A percentile compares a stretch with the other conserved stretches of the same genome.
These are phyloP conservation scores for Ophion ellenae DNA, from an alignment of 2,888 invertebrate species.

Conservation along the genomic window DNA sequence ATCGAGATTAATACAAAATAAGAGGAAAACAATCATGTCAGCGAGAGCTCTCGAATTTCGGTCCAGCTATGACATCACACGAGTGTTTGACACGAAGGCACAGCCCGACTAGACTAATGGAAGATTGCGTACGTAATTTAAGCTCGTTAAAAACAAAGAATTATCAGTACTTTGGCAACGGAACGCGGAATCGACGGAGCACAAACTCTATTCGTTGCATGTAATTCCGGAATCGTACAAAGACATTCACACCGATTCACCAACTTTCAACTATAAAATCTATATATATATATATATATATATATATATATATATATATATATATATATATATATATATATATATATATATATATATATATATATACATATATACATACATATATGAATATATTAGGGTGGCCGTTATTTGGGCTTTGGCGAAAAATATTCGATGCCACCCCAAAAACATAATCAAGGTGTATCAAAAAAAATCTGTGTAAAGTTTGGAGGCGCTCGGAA, in stretches of 20 bases:
- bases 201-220: conserved; percentile 21
- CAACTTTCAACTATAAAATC: conserved; percentile 36
- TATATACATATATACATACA: too few species aligned
- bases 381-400: too few species aligned
- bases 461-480: too few species aligned
- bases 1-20: background rate
- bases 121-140: conserved; percentile 52
- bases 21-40: background rate
- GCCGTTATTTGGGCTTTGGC: too few species aligned
- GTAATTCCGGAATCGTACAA: conserved; percentile 16
- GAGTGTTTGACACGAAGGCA: conserved; percentile 53
- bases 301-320: conserved; percentile 14
- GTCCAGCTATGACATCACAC: conserved; percentile 18
- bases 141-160: conserved; percentile 30
- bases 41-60: background rate
- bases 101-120: conserved; percentile 66
- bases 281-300: conserved; percentile 46
- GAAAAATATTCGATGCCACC: too few species aligned
- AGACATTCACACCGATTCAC: conserved; percentile 26
- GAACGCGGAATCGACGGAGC: conserved; percentile 24
- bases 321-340: conserved; percentile 46
- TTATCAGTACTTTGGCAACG: conserved; percentile 52
- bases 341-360: conserved; percentile 47
- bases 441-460: too few species aligned
- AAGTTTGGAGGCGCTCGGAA: too few species aligned